Conservation (phyloP, 2,888 invertebrate genomes). For the Leptothorax acervorum region DNA sequence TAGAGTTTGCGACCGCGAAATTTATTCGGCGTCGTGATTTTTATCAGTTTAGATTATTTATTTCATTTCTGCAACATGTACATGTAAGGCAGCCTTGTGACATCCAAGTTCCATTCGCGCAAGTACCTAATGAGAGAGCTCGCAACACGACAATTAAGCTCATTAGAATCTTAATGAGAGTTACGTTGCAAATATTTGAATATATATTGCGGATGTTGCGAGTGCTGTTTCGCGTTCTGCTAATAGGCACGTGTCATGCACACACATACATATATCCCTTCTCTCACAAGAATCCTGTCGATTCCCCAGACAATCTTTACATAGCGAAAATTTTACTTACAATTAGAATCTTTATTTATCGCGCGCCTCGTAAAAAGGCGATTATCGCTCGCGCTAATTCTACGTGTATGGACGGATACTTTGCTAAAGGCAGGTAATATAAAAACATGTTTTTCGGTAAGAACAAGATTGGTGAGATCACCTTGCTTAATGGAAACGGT, state of each 20-base stretch:
- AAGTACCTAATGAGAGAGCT: slow-evolving; percentile 15
- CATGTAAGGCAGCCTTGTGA: slow-evolving; percentile 40
- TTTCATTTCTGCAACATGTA: slow-evolving; percentile 6
- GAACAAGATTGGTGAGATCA: slow-evolving; percentile 64
- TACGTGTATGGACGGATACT: slow-evolving; percentile 72
- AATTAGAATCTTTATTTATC: slow-evolving; percentile 29
- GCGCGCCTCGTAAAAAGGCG: slow-evolving; percentile 40
- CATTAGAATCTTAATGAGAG: slow-evolving; percentile 5
- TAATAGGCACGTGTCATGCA: slow-evolving; percentile 19
- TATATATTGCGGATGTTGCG: background rate
- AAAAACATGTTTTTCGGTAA: slow-evolving; percentile 43
- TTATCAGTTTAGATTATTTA: slow-evolving; percentile 6
- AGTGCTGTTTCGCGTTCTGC: background rate
- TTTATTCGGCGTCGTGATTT: background rate
- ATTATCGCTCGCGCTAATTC: slow-evolving; percentile 50
- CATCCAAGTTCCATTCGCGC: background rate
- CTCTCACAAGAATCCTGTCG: background rate
- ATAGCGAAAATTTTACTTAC: background rate
- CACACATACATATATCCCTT: background rate
- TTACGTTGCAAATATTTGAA: slow-evolving; percentile 19
- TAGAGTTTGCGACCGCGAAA: background rate
- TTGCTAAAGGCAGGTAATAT: slow-evolving; percentile 55
- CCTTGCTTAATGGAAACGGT: slow-evolving; percentile 42
- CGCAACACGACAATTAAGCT: background rate
- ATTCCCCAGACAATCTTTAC: background rate